These are phyloP conservation scores for Hypercompe scribonia DNA, from an alignment of 2,888 invertebrate species.

Conservation along the genomic window DNA sequence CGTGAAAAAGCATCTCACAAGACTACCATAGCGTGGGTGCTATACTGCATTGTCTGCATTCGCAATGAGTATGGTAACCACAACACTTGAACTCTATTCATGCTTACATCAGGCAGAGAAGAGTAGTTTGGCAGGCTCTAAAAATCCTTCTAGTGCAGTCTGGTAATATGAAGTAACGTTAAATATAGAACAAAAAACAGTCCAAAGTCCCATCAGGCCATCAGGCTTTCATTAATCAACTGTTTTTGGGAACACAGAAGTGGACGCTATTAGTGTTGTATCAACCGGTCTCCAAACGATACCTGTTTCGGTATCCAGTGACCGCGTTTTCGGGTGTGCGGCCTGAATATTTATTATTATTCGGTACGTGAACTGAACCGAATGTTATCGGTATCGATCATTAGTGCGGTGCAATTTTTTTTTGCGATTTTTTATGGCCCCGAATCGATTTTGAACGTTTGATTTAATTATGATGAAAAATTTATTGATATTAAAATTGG, in stretches of 20 bases:
- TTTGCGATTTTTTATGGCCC: neutral
- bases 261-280: slow-evolving; percentile 44
- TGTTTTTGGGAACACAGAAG: slow-evolving; percentile 42
- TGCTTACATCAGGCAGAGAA: too few relatives aligned
- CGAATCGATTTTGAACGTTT: neutral
- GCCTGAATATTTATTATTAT: slow-evolving; percentile 42
- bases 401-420: neutral
- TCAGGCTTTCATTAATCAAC: slow-evolving; percentile 23
- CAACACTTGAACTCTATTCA: too few relatives aligned
- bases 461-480: neutral
- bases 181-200: neutral
- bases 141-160: too few relatives aligned
- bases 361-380: slow-evolving; percentile 12
- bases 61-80: too few relatives aligned
- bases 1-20: too few relatives aligned
- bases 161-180: neutral
- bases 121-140: too few relatives aligned
- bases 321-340: slow-evolving; percentile 46
- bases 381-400: slow-evolving; percentile 3
- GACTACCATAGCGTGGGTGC: too few relatives aligned
- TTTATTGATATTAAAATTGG: neutral
- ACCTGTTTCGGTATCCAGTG: slow-evolving; percentile 50
- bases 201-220: neutral
- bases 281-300: slow-evolving; percentile 44
- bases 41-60: too few relatives aligned